phyloP scores from a whole-genome alignment of 2,888 invertebrate genomes.

The Agrotis exclamationis region DNA sequence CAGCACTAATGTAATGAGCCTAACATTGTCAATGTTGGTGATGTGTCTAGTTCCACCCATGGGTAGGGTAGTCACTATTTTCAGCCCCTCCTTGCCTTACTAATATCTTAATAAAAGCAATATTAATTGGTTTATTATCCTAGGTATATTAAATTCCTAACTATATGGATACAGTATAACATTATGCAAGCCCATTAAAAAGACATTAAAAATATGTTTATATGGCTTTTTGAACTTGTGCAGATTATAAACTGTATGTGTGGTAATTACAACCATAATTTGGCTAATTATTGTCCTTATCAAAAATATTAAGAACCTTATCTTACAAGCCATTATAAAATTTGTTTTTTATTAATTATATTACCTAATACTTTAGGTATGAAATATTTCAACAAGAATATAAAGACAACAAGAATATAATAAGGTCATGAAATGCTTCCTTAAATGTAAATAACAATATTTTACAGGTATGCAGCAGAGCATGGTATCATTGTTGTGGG shows the following conservation, averaged over 20 bases:
- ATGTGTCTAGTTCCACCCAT: not conserved
- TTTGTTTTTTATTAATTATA: not conserved
- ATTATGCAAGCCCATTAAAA: conserved; percentile 1
- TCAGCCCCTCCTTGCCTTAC: not conserved
- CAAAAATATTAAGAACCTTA: conserved; percentile 39
- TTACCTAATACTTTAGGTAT: not conserved
- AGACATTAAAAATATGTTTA: conserved; percentile 29
- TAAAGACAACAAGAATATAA: not conserved
- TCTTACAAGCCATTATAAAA: conserved; percentile 5
- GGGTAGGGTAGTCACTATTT: not conserved
- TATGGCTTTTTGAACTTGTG: conserved; percentile 42
- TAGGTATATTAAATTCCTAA: conserved; percentile 1
- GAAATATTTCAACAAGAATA: conserved; percentile 6
- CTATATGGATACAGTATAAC: not conserved
- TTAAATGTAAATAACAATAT: not conserved
- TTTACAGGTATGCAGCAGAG: conserved; percentile 94
- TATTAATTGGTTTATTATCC: no score
- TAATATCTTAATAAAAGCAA: no score
- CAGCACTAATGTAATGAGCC: conserved; percentile 1
- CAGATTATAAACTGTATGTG: conserved; percentile 12
- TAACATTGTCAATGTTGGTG: not conserved
- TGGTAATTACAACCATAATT: conserved; percentile 13
- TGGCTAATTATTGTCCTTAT: conserved; percentile 37
- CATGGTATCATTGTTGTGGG: conserved; percentile 96
- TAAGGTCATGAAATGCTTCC: not conserved